Evolutionary conservation across 2,888 invertebrate species (phyloP).

Genomic region (Dusona sp.): DNA sequence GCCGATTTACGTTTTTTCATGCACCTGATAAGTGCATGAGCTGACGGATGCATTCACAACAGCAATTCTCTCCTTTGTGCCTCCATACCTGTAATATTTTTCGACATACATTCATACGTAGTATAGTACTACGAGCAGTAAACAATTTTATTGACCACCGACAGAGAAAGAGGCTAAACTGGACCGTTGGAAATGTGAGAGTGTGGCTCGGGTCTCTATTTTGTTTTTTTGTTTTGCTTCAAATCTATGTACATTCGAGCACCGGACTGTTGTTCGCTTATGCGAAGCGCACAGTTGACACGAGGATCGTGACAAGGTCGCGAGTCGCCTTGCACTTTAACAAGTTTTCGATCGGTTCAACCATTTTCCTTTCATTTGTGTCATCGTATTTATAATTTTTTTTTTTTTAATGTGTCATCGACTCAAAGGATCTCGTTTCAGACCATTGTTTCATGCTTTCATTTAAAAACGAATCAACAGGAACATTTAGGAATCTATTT

Average conservation of each 20-base stretch:
- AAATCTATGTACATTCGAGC: not conserved
- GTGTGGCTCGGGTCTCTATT: not conserved
- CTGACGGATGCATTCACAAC: slow-evolving; percentile 32
- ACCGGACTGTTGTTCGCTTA: slow-evolving; percentile 15
- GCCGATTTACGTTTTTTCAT: slow-evolving; percentile 45
- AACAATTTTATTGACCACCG: slow-evolving; percentile 10
- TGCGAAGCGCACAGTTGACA: slow-evolving; percentile 40
- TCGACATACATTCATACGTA: not conserved
- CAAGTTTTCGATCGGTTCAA: not conserved
- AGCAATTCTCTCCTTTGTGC: not conserved
- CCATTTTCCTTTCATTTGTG: too few relatives aligned
- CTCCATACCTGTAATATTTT: not conserved
- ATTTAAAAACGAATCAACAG: too few relatives aligned
- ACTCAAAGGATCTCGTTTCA: too few relatives aligned
- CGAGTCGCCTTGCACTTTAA: slow-evolving; percentile 29
- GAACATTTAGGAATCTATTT: too few relatives aligned
- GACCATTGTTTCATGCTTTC: too few relatives aligned
- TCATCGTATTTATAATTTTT: too few relatives aligned
- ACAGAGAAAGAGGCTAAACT: not conserved
- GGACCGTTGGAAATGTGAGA: not conserved
- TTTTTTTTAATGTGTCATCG: too few relatives aligned
- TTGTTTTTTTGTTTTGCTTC: not conserved
- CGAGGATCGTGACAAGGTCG: slow-evolving; percentile 55
- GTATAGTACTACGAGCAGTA: not conserved
- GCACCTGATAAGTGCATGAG: slow-evolving; percentile 52